Conservation (phyloP, 2,113 vertebrate genomes). For the Numida meleagris region DNA sequence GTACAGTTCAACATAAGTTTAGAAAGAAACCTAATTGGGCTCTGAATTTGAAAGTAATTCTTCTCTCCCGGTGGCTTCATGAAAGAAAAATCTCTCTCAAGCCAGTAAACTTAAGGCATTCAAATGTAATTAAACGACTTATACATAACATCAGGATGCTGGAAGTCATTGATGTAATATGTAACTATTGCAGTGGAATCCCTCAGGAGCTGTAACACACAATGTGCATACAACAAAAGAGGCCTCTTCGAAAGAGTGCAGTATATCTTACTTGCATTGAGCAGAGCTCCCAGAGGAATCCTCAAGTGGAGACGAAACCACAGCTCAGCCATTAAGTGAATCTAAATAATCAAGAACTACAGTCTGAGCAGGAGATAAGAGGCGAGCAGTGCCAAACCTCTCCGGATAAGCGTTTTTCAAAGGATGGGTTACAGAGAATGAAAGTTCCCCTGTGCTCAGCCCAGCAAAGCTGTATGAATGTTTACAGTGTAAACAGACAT, state of each 20-base stretch:
- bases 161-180: not conserved
- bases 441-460: not conserved
- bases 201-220: not conserved
- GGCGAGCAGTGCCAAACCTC: not conserved
- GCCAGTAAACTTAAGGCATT: not conserved
- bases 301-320: not conserved
- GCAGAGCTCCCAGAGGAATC: constrained; percentile 1
- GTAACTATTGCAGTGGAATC: not conserved
- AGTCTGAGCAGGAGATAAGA: not conserved
- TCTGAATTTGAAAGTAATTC: not conserved
- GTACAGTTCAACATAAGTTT: not conserved
- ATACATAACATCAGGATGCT: not conserved
- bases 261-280: not conserved
- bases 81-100: not conserved
- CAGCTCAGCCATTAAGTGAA: not conserved
- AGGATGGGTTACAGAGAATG: not conserved
- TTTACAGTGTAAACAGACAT: not conserved
- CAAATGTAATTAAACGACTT: not conserved
- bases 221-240: not conserved
- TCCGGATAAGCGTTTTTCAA: not conserved
- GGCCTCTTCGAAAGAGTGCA: not conserved
- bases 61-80: not conserved
- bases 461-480: not conserved
- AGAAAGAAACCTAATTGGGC: not conserved
- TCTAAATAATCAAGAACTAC: not conserved